Conservation (phyloP, 35 echinoderm and acorn worm species). For the Diadema setosum region DNA sequence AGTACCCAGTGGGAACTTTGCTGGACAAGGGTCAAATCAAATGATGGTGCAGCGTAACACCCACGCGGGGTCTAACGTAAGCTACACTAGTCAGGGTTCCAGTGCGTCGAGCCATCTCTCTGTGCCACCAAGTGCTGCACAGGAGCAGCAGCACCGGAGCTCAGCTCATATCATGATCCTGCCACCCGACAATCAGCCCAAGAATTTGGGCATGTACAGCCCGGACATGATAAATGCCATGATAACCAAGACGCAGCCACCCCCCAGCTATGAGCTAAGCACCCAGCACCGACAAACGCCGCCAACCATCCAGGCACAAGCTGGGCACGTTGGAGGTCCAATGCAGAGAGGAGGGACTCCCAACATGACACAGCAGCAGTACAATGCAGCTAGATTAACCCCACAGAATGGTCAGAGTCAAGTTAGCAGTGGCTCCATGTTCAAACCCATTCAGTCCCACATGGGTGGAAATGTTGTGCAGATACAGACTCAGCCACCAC, state of each 20-base stretch:
- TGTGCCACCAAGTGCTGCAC: slow-evolving; percentile 24
- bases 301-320: slow-evolving; percentile 44
- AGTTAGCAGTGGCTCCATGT: neutral
- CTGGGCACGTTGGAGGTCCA: neutral
- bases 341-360: neutral
- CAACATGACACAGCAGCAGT: neutral
- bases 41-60: neutral
- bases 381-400: neutral
- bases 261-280: slow-evolving; percentile 83
- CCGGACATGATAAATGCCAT: slow-evolving; percentile 48
- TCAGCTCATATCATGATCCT: slow-evolving; percentile 44
- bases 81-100: neutral
- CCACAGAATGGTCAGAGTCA: neutral
- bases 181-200: slow-evolving; percentile 24
- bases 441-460: neutral
- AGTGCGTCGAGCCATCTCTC: neutral
- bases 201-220: neutral
- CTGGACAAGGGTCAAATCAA: neutral
- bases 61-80: neutral
- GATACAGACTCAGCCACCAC: slow-evolving; percentile 25
- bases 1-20: neutral
- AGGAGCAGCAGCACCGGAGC: slow-evolving; percentile 30
- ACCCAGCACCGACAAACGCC: slow-evolving; percentile 54
- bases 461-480: slow-evolving; percentile 15
- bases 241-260: slow-evolving; percentile 83